phyloP scores from a whole-genome alignment of 1,140 invertebrate species.

The Drosophila novamexicana region DNA sequence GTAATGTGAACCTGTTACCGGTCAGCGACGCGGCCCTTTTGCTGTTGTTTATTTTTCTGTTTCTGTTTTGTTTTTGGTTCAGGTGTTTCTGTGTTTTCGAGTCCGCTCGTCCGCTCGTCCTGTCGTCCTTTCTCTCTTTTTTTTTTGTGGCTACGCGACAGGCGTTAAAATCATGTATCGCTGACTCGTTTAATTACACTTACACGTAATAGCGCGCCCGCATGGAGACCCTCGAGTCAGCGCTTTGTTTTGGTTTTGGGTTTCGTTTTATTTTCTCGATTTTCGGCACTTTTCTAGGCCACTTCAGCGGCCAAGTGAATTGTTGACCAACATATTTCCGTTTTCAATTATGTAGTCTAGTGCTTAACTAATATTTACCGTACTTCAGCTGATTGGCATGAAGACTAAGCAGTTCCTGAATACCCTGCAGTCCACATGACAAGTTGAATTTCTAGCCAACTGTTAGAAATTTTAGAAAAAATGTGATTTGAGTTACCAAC shows the following conservation, averaged over 20 bases:
- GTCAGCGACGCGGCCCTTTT: conserved; percentile 19
- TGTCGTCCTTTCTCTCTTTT: conserved; percentile 8
- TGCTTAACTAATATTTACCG: conserved; percentile 37
- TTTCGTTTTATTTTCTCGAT: conserved; percentile 12
- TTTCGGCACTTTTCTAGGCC: conserved; percentile 8
- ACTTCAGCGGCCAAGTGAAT: conserved; percentile 30
- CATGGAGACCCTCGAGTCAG: conserved; percentile 17
- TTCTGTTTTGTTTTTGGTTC: conserved; percentile 24
- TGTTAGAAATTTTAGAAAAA: too few relatives aligned
- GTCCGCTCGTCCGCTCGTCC: conserved; percentile 18
- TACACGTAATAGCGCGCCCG: conserved; percentile 67
- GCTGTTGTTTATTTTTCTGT: conserved; percentile 5
- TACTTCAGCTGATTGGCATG: conserved; percentile 17
- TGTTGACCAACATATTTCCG: conserved; percentile 53
- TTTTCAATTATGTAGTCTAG: conserved; percentile 44
- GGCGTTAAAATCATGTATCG: conserved; percentile 81
- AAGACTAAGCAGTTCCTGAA: conserved; percentile 1
- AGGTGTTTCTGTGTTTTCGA: conserved; percentile 42
- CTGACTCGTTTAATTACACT: conserved; percentile 80
- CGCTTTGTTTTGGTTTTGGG: conserved; percentile 27
- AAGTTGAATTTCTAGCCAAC: too few relatives aligned
- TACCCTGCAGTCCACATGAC: neutral
- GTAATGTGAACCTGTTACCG: conserved; percentile 71
- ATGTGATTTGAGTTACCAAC: too few relatives aligned
- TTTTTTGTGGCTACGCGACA: conserved; percentile 57